Base-by-base conservation (phyloP, 2,888 invertebrate species). In the Drosophila kanekoi region DNA sequence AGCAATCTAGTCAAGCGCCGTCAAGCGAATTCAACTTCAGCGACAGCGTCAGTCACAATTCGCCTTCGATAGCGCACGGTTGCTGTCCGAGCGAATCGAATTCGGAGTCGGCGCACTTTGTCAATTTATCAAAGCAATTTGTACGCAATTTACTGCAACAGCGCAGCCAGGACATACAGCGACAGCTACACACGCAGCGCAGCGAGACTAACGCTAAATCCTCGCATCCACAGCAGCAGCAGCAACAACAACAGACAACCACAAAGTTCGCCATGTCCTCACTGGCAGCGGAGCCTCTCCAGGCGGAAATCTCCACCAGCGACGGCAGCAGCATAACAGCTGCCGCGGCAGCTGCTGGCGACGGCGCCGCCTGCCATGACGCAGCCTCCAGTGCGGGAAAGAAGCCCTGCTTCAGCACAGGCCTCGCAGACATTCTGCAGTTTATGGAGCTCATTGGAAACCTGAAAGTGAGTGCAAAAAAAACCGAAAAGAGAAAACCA, bases 381-480 rank as follows among this genome's bases (percentile, higher is more conserved):
- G 71, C 71, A 47, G 73, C 65, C 41, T 52, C 83, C 53, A 77
- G 72, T 45, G 71, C 87, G 28, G 83, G 75, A 43, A 87, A 82
- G 45, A 89, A 91, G 62, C 79, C 91, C 11, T 92, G 92, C 71
- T 92, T 92, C 66, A 91, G 81, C 59, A 81, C 91, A 2, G 90
- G 91, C 32, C 74, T 91, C 4, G 87, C 86, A 33, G 92, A 92
- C 65, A 92, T 92, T 57, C 49, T 93, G 14, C 94, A 95, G 89
- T 96, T 96, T 90, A 93, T 96, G 91, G 95, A 96, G 90, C 92
- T 95, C 65, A 94, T 96, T 65, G 96, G 96, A 11, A 94, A 94
- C 83, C 92, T 96, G 14, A 96, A 96, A 94, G 96, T 96, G 90
- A 90, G 87, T 87, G 14, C 1, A 32, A 20, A 13, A 20, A 13